Conservation (phyloP, 2,113 vertebrate species). For the Xiphias gladius region DNA sequence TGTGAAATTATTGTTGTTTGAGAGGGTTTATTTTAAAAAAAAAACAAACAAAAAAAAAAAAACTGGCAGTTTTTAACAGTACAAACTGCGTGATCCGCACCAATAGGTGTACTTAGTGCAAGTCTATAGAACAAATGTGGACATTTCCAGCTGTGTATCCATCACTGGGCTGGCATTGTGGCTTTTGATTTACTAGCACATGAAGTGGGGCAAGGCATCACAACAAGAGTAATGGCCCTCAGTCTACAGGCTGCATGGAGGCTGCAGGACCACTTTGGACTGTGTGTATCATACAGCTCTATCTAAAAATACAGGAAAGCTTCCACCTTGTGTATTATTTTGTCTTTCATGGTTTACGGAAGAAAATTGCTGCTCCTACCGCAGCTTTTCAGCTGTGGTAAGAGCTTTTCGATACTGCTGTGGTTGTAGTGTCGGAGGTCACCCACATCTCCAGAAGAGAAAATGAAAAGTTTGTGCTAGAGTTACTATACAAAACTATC, state of each 20-base stretch:
- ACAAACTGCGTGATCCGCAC: constrained; percentile 4
- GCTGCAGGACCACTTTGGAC: constrained; percentile 23
- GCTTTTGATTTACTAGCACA: constrained; percentile 16
- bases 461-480: neutral
- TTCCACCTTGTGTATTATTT: constrained; percentile 35
- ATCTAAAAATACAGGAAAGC: constrained; percentile 29
- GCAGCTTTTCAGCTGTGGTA: constrained; percentile 29
- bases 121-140: constrained; percentile 2
- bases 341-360: constrained; percentile 24
- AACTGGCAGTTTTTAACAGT: neutral
- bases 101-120: constrained; percentile 5
- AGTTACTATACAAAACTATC: constrained; percentile 2
- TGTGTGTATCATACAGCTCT: constrained; percentile 31
- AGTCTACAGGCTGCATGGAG: constrained; percentile 9
- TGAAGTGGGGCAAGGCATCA: constrained; percentile 6
- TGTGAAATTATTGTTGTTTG: neutral
- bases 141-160: constrained; percentile 7
- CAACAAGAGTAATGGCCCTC: constrained; percentile 35
- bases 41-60: neutral
- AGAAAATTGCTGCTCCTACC: constrained; percentile 14
- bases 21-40: neutral
- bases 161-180: neutral
- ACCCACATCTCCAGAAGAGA: neutral
- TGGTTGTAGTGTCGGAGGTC: constrained; percentile 11
- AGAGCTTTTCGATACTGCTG: neutral